Conservation (phyloP, 2,797 vertebrate genomes). For the Peromyscus aztecus region DNA sequence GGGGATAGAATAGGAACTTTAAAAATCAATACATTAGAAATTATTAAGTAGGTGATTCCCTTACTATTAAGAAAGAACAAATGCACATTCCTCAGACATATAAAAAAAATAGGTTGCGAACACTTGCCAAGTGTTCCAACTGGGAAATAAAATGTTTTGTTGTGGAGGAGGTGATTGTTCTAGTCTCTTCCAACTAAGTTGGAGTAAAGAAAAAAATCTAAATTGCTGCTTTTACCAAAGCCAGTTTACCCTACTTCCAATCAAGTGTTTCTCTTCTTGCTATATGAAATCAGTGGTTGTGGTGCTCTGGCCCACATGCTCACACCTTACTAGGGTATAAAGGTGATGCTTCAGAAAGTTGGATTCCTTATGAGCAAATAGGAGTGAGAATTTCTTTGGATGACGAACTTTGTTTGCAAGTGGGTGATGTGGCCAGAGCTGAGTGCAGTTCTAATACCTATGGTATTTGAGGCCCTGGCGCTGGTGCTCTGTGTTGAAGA, state of each 20-base stretch:
- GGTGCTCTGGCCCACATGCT: not conserved
- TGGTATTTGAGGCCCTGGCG: not conserved
- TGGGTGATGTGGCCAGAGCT: conserved; percentile 8
- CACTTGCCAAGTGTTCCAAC: not conserved
- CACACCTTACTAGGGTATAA: not conserved
- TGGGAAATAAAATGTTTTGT: conserved; percentile 22
- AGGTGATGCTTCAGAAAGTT: not conserved
- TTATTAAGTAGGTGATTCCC: not conserved
- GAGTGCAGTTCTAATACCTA: not conserved
- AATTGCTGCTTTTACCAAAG: not conserved
- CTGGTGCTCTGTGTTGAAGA: conserved; percentile 29
- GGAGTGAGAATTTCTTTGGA: conserved; percentile 5
- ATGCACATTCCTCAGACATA: not conserved
- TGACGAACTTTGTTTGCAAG: conserved; percentile 55
- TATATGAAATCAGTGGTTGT: not conserved
- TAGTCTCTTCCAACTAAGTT: conserved; percentile 7
- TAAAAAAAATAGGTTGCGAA: conserved; percentile 10
- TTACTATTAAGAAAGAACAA: conserved; percentile 53
- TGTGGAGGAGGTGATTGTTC: not conserved
- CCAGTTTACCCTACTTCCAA: not conserved
- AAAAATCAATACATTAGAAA: not conserved
- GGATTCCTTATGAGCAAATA: conserved; percentile 5
- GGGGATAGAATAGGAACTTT: not conserved
- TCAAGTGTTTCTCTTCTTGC: not conserved
- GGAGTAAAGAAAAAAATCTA: not conserved